phyloP scores from a whole-genome alignment of 2,113 vertebrate species.

The Mionectes macconnelli region DNA sequence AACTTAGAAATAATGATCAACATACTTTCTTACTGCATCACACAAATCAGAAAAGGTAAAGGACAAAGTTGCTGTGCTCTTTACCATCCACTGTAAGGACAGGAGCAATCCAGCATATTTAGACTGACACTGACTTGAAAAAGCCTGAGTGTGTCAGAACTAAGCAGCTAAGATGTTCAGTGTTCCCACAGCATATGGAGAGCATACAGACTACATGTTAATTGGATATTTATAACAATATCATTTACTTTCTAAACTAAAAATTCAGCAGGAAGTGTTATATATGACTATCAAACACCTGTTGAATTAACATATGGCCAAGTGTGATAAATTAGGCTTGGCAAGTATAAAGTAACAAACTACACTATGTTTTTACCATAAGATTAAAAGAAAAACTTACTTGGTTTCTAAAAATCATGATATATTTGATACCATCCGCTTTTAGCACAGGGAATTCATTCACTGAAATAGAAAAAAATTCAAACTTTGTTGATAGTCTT shows the following conservation, averaged over 20 bases:
- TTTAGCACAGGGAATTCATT: constrained; percentile 99
- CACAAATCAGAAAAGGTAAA: not conserved
- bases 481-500: not conserved
- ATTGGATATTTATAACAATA: not conserved
- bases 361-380: not conserved
- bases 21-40: not conserved
- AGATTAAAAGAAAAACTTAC: constrained; percentile 72
- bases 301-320: not conserved
- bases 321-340: not conserved
- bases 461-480: constrained; percentile 75
- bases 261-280: not conserved
- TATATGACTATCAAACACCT: not conserved
- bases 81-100: not conserved
- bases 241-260: not conserved
- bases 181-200: not conserved
- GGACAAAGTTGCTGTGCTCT: not conserved
- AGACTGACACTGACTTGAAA: not conserved
- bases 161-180: not conserved
- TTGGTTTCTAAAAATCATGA: constrained; percentile 99
- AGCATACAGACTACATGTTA: not conserved
- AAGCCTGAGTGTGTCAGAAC: not conserved
- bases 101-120: not conserved
- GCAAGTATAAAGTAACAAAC: constrained; percentile 7
- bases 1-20: not conserved
- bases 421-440: constrained; percentile 97